Base-by-base conservation (phyloP, 2,888 invertebrate genomes). In the Aleiodes testaceus region DNA sequence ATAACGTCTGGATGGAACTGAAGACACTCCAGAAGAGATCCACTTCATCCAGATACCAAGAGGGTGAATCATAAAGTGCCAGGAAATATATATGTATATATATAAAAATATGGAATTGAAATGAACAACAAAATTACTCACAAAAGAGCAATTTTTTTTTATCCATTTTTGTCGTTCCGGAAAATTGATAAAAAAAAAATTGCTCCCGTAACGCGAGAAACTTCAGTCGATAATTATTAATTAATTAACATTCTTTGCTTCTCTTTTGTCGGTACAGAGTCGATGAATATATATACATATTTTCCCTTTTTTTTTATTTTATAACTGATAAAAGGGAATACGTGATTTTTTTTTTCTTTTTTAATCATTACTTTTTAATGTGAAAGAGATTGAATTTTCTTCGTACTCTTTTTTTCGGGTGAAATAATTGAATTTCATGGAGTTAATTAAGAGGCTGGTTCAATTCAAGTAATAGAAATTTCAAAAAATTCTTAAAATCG, bases 21-120 rank as follows among this genome's bases (percentile, higher is more conserved):
- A 11, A 66, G 20, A 66, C 45, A 44, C 47, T 30, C 18, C 22
- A 22, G 36, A 42, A 44, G 30, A 44, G 49, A 53, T 63, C 52
- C 52, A 69, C 69, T 69, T 64, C 64, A 64, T 69, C 50, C 52
- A 59, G 59, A 59, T 42, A 59, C 18, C 42, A 42, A n/a, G 59
- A 59, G 59, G 59, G 59, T 59, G 16, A 5, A 30, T 55, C 30
- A 7, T 69, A 66, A 65, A 49, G 49, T 22, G 49, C 16, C 16
- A 22, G 16, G 20, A 50, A 72, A 80, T 78, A 79, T 55, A 82
- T 82, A 78, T 79, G 81, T 81, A 5, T 26, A 36, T 36, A 36
- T 3, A 36, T 9, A 36, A 9, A 36, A 36, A 73, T 78, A 66
- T 26, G 52, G 77, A 78, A 81, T 79, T 72, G 79, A 80, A 20